A percentile compares a stretch with the other conserved stretches of the same genome.
Evolutionary conservation across 2,888 invertebrate genomes (phyloP).

Genomic region (Bombylius major): DNA sequence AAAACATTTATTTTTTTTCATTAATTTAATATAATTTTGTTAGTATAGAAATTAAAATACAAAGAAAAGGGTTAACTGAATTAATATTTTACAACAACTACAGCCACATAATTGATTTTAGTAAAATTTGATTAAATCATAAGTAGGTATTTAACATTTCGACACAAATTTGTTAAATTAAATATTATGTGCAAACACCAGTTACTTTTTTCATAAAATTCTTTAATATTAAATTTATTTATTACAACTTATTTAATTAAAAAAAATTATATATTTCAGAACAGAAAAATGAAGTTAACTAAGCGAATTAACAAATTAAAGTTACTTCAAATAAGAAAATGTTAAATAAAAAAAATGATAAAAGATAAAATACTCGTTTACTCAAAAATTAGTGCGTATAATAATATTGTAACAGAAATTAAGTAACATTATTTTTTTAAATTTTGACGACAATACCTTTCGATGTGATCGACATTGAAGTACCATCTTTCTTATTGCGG

Average conservation of each 20-base stretch:
- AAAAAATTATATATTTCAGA: too few species aligned
- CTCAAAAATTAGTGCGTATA: background rate
- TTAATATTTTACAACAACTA: too few species aligned
- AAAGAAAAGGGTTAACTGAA: background rate
- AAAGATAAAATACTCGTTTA: background rate
- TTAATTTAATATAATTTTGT: background rate
- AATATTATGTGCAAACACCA: too few species aligned
- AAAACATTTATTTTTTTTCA: background rate
- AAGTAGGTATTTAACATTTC: too few species aligned
- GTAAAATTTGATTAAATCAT: too few species aligned
- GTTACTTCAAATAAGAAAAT: background rate
- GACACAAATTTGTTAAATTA: too few species aligned
- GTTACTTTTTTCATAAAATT: too few species aligned
- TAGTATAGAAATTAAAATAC: background rate
- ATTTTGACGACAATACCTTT: conserved; percentile 2
- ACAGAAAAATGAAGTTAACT: background rate
- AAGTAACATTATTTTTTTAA: background rate
- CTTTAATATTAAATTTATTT: too few species aligned
- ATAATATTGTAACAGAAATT: background rate
- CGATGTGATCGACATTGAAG: conserved; percentile 4
- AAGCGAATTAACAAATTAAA: background rate
- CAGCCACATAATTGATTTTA: too few species aligned
- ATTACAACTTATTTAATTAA: too few species aligned
- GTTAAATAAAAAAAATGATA: background rate
- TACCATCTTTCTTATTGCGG: background rate